phyloP scores from a whole-genome alignment of 2,797 vertebrate species.

The Gallinago solitaria region DNA sequence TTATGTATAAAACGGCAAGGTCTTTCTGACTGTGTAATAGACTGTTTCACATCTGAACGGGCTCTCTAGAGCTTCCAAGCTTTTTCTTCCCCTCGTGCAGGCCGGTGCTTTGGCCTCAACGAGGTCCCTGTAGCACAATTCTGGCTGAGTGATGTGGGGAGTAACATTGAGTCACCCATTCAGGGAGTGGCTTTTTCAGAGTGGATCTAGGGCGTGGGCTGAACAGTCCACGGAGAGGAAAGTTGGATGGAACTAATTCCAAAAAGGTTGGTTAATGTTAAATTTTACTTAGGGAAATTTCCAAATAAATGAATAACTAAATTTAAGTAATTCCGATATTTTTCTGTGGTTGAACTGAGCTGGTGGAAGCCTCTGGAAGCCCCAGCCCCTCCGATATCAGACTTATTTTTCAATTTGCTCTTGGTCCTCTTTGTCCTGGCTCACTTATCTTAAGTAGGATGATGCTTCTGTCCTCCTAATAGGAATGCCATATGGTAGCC shows the following conservation, averaged over 20 bases:
- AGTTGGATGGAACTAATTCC: background rate
- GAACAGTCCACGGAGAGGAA: background rate
- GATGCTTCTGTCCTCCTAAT: background rate
- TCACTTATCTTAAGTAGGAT: background rate
- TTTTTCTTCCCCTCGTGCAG: background rate
- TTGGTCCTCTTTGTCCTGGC: background rate
- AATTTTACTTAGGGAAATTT: background rate
- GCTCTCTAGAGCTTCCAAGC: background rate
- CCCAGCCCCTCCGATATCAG: background rate
- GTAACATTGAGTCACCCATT: background rate
- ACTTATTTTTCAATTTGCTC: background rate
- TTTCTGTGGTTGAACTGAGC: background rate
- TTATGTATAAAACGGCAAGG: background rate
- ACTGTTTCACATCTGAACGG: background rate
- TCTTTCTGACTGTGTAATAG: background rate
- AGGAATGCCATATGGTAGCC: constrained; percentile 98
- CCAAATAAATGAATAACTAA: background rate
- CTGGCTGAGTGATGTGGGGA: background rate
- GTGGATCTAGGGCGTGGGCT: background rate
- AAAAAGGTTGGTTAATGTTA: background rate
- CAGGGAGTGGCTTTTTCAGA: background rate
- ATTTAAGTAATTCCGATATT: background rate
- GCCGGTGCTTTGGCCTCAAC: background rate
- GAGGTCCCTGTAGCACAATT: background rate
- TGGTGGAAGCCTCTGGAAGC: background rate